A percentile compares a stretch with the other conserved stretches of the same genome.
These are phyloP conservation scores for Chalcis sispes DNA, from an alignment of 2,888 invertebrate genomes.

Conservation along the genomic window DNA sequence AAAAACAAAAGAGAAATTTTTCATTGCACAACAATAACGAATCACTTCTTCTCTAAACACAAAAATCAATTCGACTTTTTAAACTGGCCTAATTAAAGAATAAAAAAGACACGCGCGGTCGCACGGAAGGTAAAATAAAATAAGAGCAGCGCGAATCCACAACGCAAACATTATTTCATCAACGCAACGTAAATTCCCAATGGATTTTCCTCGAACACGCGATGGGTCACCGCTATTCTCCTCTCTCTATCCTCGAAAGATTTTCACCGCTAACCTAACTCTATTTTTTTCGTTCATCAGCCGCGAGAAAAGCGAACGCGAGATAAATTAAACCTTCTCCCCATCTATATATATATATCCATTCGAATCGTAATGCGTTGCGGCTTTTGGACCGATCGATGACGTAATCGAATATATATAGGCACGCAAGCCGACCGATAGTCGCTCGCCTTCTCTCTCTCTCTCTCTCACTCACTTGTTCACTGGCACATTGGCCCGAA, in stretches of 20 bases:
- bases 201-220: background rate
- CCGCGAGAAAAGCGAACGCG: conserved; percentile 1
- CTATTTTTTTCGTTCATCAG: background rate
- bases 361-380: too few species aligned
- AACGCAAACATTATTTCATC: conserved; percentile 21
- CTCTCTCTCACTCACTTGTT: background rate
- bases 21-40: too few species aligned
- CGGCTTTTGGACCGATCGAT: too few species aligned
- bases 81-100: background rate
- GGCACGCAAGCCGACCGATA: too few species aligned
- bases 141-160: conserved; percentile 12
- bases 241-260: background rate
- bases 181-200: background rate
- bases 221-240: too few species aligned
- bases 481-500: conserved; percentile 49
- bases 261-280: background rate
- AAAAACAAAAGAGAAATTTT: too few species aligned
- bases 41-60: too few species aligned
- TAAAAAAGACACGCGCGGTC: background rate
- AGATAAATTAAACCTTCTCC: background rate
- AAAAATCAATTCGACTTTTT: too few species aligned
- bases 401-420: too few species aligned
- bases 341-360: too few species aligned
- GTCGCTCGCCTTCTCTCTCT: too few species aligned
- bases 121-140: too few species aligned